Evolutionary conservation across 2,888 invertebrate genomes (phyloP), one percentile per base, ranked within the genome.

Genomic region (Phaedon cochleariae): DNA sequence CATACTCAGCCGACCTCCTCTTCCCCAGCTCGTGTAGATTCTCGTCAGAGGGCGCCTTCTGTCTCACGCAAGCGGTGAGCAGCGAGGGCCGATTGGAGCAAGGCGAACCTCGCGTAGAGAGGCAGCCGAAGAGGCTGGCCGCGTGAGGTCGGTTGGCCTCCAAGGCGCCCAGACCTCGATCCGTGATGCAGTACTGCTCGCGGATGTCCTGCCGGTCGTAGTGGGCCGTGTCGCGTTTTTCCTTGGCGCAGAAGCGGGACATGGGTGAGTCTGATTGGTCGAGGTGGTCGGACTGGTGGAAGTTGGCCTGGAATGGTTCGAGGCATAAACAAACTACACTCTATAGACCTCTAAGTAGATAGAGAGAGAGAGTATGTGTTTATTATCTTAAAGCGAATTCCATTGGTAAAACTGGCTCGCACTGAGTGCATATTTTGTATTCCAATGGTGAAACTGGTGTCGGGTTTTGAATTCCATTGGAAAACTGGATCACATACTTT

Each of bases 171-270:
- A 90, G 29, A 5, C 66, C 66, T 31, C 66, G 18, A 85, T 92
- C 93, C 82, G 92, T 95, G 85, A 96, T 94, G 86, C 96, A 96
- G 86, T 96, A 96, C 85, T 96, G 96, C 82, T 96, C 96, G 75
- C 94, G 89, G 83, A 96, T 95, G 85, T 94, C 94, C 85, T 93
- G 88, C 80, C 95, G 92, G 67, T 95, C 95, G 86, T 96, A 96
- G 54, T 77, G 79, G 77, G 92, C 55, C 5, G 87, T 86, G 37
- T 84, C 83, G 21, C 85, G 81, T 83, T 85, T 82, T 79, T 87
- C 85, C 82, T 85, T 86, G 81, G 88, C 86, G 48, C 75, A 70
- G n/a, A n/a, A n/a, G n/a, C n/a, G n/a, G n/a, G n/a, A n/a, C n/a
- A n/a, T n/a, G n/a, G n/a, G n/a, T n/a, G n/a, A n/a, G n/a, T n/a